Evolutionary conservation across 2,888 invertebrate species (phyloP).

Genomic region (Punctoribates punctum): DNA sequence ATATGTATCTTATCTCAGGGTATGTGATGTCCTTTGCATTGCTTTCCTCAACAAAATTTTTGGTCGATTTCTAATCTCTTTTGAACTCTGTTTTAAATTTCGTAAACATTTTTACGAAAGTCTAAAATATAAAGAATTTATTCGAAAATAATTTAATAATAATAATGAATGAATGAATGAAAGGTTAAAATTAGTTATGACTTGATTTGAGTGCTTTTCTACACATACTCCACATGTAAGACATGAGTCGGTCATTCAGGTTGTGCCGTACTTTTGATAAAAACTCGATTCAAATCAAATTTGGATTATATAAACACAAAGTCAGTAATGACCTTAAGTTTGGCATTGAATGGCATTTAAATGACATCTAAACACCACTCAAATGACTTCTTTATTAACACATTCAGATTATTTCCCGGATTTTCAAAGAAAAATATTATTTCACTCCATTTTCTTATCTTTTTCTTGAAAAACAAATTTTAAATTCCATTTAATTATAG

Average conservation of each 20-base stretch:
- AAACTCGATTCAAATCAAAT: slow-evolving; percentile 24
- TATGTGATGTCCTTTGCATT: no score
- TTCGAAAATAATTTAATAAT: no score
- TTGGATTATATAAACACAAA: slow-evolving; percentile 7
- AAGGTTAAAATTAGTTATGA: no score
- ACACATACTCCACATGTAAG: no score
- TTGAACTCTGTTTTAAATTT: no score
- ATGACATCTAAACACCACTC: slow-evolving; percentile 7
- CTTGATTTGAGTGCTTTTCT: no score
- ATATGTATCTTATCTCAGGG: no score
- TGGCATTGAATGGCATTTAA: slow-evolving; percentile 7
- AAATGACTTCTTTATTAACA: slow-evolving; percentile 6
- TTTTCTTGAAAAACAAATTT: slow-evolving; percentile 21
- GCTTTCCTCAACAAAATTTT: no score
- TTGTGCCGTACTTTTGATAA: slow-evolving; percentile 13
- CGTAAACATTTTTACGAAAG: no score
- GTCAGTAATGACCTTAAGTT: slow-evolving; percentile 19
- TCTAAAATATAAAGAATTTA: no score
- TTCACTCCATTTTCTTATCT: neutral
- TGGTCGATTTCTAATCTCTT: no score
- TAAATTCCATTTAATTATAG: neutral
- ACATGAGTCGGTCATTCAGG: neutral
- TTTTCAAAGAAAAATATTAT: neutral
- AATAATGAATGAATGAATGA: no score
- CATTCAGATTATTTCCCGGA: slow-evolving; percentile 30